Base-by-base conservation (phyloP, 2,888 invertebrate species). In the Aleiodes testaceus region DNA sequence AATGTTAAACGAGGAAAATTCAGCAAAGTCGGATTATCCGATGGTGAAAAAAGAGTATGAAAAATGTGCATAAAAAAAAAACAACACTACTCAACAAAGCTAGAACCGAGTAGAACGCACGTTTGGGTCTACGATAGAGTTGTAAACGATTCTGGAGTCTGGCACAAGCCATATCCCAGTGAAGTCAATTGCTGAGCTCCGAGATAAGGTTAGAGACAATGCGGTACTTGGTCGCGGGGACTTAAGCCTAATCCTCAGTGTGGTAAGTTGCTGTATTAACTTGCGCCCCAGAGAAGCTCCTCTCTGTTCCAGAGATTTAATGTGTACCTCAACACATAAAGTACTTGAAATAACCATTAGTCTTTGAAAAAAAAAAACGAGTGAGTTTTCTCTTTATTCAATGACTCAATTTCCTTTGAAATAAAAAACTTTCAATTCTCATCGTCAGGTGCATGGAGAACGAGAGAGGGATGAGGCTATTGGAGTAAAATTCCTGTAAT, bases 141-240 rank as follows among this genome's bases (percentile, higher is more conserved):
- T 65, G 72, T 68, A 66, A 75, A 72, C 70, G 44, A 75, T 53
- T 59, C 68, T 53, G 45, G 59, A 16, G 36, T n/a, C 59, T 61
- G 67, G 72, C 36, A 71, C 55, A 64, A 53, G 65, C 67, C 73
- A 75, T 72, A 75, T 74, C 73, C 72, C 70, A 26, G 63, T 66
- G 67, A 72, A 77, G 77, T 81, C 81, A 82, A 82, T 81, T 82
- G 80, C 79, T 72, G 77, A 79, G 82, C 82, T 81, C 81, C 71
- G 75, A 75, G 63, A 63, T 63, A 63, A 63, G 63, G 45, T 45
- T 45, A 12, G 63, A 79, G 79, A 82, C 81, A 81, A 82, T 78
- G 79, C 77, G 80, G 79, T 81, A 82, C 79, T 83, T 82, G 79
- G 81, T 81, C 78, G 79, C 76, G 75, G 77, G 79, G 80, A 82